Evolutionary conservation across 2,888 invertebrate species (phyloP).

Genomic region (Drosophila macrospina): DNA sequence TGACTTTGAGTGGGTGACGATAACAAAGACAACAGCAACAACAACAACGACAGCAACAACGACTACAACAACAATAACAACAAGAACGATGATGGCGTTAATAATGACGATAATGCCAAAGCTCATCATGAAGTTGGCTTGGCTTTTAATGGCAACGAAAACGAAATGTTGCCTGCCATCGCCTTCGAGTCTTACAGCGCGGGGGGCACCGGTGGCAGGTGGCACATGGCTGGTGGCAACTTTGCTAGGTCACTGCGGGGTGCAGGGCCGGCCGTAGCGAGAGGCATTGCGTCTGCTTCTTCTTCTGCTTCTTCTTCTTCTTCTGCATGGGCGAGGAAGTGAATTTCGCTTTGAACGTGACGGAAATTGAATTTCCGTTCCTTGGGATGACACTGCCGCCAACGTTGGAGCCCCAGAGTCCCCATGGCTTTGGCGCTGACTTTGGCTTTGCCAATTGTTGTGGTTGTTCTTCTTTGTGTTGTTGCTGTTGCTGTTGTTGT

Average conservation of each 20-base stretch:
- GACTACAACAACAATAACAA: slow-evolving; percentile 10
- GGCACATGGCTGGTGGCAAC: slow-evolving; percentile 1
- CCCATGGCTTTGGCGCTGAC: slow-evolving; percentile 3
- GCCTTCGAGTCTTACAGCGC: slow-evolving; percentile 9
- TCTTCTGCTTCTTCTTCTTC: slow-evolving; percentile 28
- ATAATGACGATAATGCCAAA: slow-evolving; percentile 60
- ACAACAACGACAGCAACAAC: slow-evolving; percentile 15
- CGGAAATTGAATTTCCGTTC: slow-evolving; percentile 80
- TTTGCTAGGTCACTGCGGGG: not conserved
- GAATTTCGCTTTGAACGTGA: slow-evolving; percentile 71
- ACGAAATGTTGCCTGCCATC: slow-evolving; percentile 32
- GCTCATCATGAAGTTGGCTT: slow-evolving; percentile 57
- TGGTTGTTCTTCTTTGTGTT: slow-evolving; percentile 17
- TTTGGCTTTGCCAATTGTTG: slow-evolving; percentile 28
- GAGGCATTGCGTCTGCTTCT: slow-evolving; percentile 4
- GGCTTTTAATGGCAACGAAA: slow-evolving; percentile 49
- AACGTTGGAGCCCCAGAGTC: slow-evolving; percentile 42
- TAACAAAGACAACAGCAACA: slow-evolving; percentile 42
- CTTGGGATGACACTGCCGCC: slow-evolving; percentile 69
- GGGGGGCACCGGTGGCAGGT: slow-evolving; percentile 2
- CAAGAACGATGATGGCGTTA: slow-evolving; percentile 49
- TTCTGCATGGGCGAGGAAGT: slow-evolving; percentile 66
- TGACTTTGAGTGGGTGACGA: slow-evolving; percentile 76
- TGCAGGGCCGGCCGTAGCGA: no score
- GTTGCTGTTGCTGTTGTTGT: slow-evolving; percentile 20